phyloP scores from a whole-genome alignment of 2,888 invertebrate species.

The Globia sparganii region DNA sequence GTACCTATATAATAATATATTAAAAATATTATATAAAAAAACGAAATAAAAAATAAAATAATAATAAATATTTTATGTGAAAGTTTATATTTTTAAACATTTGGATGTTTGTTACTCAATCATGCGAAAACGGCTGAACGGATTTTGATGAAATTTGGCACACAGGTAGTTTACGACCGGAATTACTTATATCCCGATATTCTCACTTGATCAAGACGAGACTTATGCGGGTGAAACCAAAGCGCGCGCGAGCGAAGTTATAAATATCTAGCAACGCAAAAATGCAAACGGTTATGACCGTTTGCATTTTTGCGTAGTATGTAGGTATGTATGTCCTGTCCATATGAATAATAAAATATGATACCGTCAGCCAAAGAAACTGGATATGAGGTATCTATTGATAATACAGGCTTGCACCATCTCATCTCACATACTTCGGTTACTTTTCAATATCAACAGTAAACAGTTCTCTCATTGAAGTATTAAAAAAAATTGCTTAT shows the following conservation, averaged over 20 bases:
- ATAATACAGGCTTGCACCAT: neutral
- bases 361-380: neutral
- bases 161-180: too few species aligned
- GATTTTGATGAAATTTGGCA: too few species aligned
- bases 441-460: neutral
- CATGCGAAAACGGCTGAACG: neutral
- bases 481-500: neutral
- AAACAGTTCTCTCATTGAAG: neutral
- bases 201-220: neutral
- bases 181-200: too few species aligned
- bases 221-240: too few species aligned
- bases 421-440: neutral
- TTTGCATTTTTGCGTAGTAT: too few species aligned
- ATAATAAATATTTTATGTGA: too few species aligned
- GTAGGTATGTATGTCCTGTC: neutral
- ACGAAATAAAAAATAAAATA: too few species aligned
- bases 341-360: neutral
- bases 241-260: neutral
- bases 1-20: too few species aligned
- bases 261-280: neutral
- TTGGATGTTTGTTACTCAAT: neutral
- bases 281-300: neutral
- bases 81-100: too few species aligned
- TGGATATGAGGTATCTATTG: neutral
- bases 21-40: too few species aligned